phyloP scores from a whole-genome alignment of 1,140 invertebrate genomes.

The Plutomurus gul region DNA sequence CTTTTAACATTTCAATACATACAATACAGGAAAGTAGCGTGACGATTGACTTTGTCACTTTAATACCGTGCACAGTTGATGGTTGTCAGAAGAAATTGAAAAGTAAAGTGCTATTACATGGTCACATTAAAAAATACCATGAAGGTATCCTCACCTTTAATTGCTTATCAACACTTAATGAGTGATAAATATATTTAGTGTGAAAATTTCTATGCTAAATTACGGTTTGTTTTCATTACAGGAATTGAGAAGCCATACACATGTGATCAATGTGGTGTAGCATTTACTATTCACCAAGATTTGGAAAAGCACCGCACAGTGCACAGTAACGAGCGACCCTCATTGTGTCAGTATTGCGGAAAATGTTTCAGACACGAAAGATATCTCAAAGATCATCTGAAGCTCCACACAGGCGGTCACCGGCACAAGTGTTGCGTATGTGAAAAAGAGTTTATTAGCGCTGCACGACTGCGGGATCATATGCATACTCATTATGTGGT shows the following conservation, averaged over 20 bases:
- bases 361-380: not conserved
- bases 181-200: no score
- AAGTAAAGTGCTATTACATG: not conserved
- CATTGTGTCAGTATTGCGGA: not conserved
- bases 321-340: not conserved
- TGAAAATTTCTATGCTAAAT: no score
- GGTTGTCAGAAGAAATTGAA: not conserved
- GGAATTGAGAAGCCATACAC: not conserved
- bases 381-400: not conserved
- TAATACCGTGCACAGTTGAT: not conserved
- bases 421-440: not conserved
- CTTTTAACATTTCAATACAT: no score
- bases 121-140: not conserved
- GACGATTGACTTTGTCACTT: not conserved
- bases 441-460: not conserved
- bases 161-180: no score
- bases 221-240: not conserved
- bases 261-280: not conserved
- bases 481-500: not conserved
- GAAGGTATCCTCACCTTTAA: no score
- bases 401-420: not conserved
- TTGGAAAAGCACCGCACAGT: not conserved
- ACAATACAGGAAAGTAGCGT: not conserved
- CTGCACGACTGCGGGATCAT: not conserved
- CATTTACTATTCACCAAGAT: not conserved